These are phyloP conservation scores for Pectinophora gossypiella DNA, from an alignment of 1,140 invertebrate species.

Conservation along the genomic window DNA sequence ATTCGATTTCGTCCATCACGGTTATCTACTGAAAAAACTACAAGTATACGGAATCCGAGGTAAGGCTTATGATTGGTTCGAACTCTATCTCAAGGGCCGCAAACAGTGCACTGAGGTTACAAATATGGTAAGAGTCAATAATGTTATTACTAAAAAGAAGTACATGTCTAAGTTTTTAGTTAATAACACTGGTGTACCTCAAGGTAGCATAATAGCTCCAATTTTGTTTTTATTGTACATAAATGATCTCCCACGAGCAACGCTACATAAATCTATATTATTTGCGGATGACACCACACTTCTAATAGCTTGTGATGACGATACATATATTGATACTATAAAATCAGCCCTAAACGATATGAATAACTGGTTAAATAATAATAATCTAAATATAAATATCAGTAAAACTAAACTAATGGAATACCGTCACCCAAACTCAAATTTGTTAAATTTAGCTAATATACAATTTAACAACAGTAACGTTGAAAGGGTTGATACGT, in stretches of 20 bases:
- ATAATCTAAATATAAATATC: slow-evolving; percentile 10
- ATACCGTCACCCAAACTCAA: background rate
- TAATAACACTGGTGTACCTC: slow-evolving; percentile 2
- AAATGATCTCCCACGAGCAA: background rate
- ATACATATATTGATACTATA: background rate
- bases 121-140: background rate
- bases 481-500: background rate
- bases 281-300: slow-evolving; percentile 8
- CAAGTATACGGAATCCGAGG: slow-evolving; percentile 10
- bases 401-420: slow-evolving; percentile 7
- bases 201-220: slow-evolving; percentile 5
- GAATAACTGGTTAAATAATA: slow-evolving; percentile 4
- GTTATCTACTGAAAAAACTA: slow-evolving; percentile 2
- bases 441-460: background rate
- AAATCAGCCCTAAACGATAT: background rate
- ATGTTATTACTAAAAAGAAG: background rate
- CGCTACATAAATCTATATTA: background rate
- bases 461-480: background rate
- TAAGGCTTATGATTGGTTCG: slow-evolving; percentile 2
- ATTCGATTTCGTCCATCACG: background rate
- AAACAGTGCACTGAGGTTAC: slow-evolving; percentile 1
- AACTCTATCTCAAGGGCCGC: background rate
- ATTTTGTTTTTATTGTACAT: slow-evolving; percentile 4
- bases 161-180: background rate
- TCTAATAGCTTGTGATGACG: background rate